phyloP scores from a whole-genome alignment of 2,797 vertebrate genomes.

The Sebastes hubbsi region DNA sequence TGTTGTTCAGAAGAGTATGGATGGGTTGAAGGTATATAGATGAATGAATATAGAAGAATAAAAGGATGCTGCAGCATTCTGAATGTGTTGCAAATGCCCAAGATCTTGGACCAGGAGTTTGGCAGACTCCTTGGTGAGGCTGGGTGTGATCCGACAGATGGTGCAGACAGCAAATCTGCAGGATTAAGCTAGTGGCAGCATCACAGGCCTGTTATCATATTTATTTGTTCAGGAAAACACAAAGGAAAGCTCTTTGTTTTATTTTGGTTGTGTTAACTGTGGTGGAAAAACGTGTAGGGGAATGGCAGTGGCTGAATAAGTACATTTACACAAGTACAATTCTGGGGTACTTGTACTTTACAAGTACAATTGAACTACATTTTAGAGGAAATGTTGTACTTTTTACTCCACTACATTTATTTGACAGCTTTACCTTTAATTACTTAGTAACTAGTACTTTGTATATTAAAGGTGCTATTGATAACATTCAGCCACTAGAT shows the following conservation, averaged over 20 bases:
- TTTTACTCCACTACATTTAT: neutral
- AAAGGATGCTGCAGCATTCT: neutral
- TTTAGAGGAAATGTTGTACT: neutral
- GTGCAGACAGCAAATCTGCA: constrained; percentile 28
- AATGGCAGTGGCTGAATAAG: neutral
- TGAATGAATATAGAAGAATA: neutral
- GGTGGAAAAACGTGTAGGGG: neutral
- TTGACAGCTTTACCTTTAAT: neutral
- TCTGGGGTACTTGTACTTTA: neutral
- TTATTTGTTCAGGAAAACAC: constrained; percentile 7
- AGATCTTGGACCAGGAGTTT: constrained; percentile 5
- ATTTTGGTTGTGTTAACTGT: neutral
- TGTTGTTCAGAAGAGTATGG: too few relatives aligned
- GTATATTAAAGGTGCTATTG: neutral
- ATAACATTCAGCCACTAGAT: too few relatives aligned
- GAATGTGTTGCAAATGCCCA: neutral
- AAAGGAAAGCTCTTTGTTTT: neutral
- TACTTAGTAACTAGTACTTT: neutral
- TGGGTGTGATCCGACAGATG: constrained; percentile 52
- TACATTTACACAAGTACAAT: neutral
- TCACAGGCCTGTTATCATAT: neutral
- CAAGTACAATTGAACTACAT: neutral
- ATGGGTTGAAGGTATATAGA: neutral
- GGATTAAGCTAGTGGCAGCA: constrained; percentile 40
- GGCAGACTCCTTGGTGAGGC: neutral